phyloP scores from a whole-genome alignment of 2,797 vertebrate genomes.

The Myotis daubentonii region DNA sequence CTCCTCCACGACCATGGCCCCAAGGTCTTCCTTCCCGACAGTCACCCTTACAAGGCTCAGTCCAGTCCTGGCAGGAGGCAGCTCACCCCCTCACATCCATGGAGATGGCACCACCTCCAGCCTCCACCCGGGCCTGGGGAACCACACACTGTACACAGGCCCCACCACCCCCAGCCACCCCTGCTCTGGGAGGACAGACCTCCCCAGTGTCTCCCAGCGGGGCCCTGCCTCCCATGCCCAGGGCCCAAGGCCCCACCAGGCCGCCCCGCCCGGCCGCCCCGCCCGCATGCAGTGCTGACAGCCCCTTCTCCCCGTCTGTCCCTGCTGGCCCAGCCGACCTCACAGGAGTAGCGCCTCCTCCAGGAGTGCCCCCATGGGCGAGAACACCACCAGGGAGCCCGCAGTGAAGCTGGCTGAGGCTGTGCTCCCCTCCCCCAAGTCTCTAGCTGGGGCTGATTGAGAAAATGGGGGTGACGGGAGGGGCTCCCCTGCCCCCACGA shows the following conservation, averaged over 20 bases:
- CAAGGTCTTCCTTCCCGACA: background rate
- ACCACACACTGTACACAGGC: background rate
- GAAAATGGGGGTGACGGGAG: background rate
- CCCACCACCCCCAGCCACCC: background rate
- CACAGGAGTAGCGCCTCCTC: background rate
- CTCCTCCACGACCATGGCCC: background rate
- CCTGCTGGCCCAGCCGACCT: background rate
- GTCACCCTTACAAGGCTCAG: rapidly evolving
- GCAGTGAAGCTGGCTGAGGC: rapidly evolving
- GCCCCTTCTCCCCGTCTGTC: background rate
- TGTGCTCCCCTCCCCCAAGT: background rate
- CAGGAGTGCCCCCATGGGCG: too few species aligned
- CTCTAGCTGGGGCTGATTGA: background rate
- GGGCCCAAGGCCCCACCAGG: background rate
- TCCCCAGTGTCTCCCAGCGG: background rate
- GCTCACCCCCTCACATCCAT: rapidly evolving
- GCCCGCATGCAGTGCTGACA: background rate
- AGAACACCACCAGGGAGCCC: background rate
- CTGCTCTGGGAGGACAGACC: background rate
- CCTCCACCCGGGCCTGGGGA: background rate
- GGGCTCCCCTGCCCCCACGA: background rate
- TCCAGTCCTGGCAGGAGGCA: background rate
- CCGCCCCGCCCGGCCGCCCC: rapidly evolving
- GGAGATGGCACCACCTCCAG: background rate
- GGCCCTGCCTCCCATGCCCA: background rate